phyloP scores from a whole-genome alignment of 2,888 invertebrate species.

The Eledona agricola region DNA sequence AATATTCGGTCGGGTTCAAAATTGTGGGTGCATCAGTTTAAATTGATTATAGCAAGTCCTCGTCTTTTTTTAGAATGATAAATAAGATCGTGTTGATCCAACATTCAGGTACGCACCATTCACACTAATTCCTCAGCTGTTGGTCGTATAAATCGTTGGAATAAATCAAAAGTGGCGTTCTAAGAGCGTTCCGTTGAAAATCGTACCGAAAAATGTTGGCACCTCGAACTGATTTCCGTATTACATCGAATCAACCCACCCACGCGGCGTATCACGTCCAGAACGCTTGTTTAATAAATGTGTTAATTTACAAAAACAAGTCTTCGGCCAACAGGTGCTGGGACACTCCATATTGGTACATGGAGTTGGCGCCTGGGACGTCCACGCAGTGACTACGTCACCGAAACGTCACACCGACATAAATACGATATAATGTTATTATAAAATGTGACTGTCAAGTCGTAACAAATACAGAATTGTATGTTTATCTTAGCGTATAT shows the following conservation, averaged over 20 bases:
- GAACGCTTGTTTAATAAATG: conserved; percentile 41
- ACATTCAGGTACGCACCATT: no score
- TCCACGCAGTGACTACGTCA: conserved; percentile 51
- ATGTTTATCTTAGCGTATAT: conserved; percentile 37
- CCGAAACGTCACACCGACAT: conserved; percentile 39
- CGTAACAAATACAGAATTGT: conserved; percentile 39
- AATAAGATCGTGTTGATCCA: no score
- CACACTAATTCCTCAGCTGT: no score
- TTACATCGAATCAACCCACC: conserved; percentile 23
- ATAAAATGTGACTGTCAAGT: conserved; percentile 37
- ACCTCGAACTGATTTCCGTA: conserved; percentile 23
- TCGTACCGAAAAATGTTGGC: no score
- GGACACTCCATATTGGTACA: conserved; percentile 55
- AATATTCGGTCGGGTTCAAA: no score
- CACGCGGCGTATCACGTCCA: conserved; percentile 31
- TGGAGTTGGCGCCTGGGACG: conserved; percentile 52
- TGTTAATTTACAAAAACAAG: conserved; percentile 43
- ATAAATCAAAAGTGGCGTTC: no score
- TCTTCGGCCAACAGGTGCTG: conserved; percentile 50
- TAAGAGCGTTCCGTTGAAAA: no score
- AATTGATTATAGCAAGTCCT: no score
- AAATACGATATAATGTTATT: conserved; percentile 34
- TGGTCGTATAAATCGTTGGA: no score
- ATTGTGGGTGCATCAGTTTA: no score
- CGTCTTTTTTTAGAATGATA: no score